phyloP scores from a whole-genome alignment of 2,113 vertebrate genomes.

The Macquaria ambigua region DNA sequence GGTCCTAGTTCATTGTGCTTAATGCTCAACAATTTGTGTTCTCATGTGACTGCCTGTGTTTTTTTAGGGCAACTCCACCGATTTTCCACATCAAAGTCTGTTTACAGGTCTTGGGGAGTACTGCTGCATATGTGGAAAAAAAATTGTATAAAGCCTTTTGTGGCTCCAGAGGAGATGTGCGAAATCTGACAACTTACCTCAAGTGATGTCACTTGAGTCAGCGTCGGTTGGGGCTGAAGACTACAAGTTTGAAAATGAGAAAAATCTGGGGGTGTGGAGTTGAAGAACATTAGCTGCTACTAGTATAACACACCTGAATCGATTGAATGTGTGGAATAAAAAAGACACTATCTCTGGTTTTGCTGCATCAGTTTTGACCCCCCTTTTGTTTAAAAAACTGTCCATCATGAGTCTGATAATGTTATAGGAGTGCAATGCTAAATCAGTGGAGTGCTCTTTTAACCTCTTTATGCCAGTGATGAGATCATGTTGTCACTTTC shows the following conservation, averaged over 20 bases:
- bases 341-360: neutral
- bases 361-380: neutral
- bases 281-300: neutral
- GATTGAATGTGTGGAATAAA: neutral
- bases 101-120: neutral
- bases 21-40: neutral
- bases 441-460: neutral
- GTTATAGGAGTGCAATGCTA: neutral
- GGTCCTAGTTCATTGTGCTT: neutral
- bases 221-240: no score
- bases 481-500: neutral
- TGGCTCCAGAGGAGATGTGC: neutral
- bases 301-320: neutral
- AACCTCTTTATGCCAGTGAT: neutral
- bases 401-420: no score
- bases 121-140: neutral
- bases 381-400: no score
- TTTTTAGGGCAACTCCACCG: neutral
- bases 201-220: neutral
- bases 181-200: neutral
- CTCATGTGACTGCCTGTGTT: neutral
- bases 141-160: neutral
- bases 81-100: conserved; percentile 1
- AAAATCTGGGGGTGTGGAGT: neutral
- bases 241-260: neutral